phyloP scores from a whole-genome alignment of 2,113 vertebrate genomes.

The Apaloderma vittatum region DNA sequence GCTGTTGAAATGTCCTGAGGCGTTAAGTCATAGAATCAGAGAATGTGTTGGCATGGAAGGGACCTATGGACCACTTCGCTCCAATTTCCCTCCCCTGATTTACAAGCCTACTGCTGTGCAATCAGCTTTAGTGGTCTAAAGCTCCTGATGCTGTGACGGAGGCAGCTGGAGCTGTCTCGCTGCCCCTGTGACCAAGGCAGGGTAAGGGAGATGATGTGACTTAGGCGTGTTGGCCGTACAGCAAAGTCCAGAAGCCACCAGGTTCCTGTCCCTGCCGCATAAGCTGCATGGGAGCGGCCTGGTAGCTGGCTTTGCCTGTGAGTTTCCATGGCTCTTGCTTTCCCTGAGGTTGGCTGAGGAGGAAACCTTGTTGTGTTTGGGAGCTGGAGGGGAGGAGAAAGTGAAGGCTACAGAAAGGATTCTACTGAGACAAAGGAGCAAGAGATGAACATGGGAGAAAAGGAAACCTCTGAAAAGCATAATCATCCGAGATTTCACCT shows the following conservation, averaged over 20 bases:
- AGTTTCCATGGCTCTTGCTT: neutral
- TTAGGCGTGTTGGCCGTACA: fast-evolving
- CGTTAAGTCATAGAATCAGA: neutral
- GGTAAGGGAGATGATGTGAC: neutral
- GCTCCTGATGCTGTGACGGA: fast-evolving
- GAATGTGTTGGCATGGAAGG: no score
- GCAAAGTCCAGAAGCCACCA: neutral
- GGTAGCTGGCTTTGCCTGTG: neutral
- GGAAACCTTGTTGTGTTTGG: neutral
- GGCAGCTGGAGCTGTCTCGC: neutral
- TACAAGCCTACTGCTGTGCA: neutral
- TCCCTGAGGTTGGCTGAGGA: neutral
- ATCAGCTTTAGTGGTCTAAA: fast-evolving
- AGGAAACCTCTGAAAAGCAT: neutral
- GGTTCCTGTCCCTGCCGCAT: neutral
- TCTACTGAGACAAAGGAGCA: neutral
- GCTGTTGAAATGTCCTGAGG: neutral
- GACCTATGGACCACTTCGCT: fast-evolving
- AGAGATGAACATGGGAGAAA: neutral
- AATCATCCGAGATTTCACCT: neutral
- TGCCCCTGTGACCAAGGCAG: fast-evolving
- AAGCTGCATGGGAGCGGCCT: neutral
- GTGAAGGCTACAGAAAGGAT: neutral
- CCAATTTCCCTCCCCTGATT: neutral
- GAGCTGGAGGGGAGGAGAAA: neutral